Conservation (phyloP, 2,888 invertebrate genomes). For the Strigamia transsilvanica region DNA sequence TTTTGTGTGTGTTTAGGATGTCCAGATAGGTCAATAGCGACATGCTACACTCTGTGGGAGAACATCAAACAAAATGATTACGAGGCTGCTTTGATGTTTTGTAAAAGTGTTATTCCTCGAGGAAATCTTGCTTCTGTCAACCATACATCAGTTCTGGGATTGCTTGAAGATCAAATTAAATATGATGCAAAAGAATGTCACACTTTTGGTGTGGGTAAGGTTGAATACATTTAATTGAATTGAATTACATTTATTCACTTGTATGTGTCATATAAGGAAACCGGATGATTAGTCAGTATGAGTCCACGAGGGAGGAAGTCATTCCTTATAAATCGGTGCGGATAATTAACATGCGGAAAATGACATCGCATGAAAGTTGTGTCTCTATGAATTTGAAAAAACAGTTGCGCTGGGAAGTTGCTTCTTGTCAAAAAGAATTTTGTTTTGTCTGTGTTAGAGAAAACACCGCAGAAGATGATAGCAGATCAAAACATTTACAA, state of each 20-base stretch:
- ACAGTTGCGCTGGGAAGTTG: background rate
- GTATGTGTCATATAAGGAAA: background rate
- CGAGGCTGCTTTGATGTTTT: background rate
- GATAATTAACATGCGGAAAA: background rate
- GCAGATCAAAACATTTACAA: background rate
- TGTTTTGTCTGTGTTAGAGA: slow-evolving; percentile 1
- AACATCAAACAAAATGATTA: background rate
- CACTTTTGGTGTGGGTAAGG: background rate
- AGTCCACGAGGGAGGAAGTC: background rate
- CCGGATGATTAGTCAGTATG: background rate
- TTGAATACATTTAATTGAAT: background rate
- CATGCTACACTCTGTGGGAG: background rate
- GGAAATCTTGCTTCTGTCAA: slow-evolving; percentile 3
- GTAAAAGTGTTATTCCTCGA: background rate
- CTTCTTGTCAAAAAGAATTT: background rate
- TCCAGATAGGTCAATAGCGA: background rate
- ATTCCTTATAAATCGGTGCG: background rate
- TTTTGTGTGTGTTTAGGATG: background rate
- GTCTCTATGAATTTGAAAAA: background rate
- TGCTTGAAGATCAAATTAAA: background rate
- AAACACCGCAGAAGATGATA: background rate
- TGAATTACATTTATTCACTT: background rate
- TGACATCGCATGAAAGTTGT: background rate
- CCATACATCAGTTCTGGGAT: background rate
- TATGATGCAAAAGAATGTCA: background rate